A percentile compares a stretch with the other conserved stretches of the same genome.
Evolutionary conservation across 2,113 vertebrate genomes (phyloP).

Genomic region (Semicossyphus pulcher): DNA sequence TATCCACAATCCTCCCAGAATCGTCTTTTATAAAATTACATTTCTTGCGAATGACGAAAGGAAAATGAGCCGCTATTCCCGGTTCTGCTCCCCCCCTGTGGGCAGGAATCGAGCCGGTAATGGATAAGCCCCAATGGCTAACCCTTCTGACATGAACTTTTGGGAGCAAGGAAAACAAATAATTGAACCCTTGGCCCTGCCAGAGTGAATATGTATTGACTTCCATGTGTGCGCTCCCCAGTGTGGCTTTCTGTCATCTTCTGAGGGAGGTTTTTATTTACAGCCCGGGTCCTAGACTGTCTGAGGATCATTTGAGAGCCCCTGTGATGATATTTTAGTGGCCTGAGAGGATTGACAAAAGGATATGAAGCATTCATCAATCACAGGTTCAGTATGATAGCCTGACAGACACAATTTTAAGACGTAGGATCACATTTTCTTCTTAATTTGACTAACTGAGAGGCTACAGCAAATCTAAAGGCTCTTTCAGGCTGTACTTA

Average conservation of each 20-base stretch:
- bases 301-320: conserved; percentile 56
- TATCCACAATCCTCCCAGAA: not conserved
- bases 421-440: not conserved
- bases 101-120: conserved; percentile 80
- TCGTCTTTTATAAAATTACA: not conserved
- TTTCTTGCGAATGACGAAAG: not conserved
- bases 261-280: conserved; percentile 70
- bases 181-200: conserved; percentile 84
- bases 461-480: not conserved
- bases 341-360: conserved; percentile 35
- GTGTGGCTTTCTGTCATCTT: conserved; percentile 69
- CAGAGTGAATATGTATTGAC: conserved; percentile 78
- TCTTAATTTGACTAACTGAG: no score
- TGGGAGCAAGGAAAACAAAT: conserved; percentile 84
- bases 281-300: conserved; percentile 41
- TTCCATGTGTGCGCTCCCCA: conserved; percentile 61
- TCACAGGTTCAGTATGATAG: conserved; percentile 4
- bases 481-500: no score
- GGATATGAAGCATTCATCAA: not conserved
- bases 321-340: conserved; percentile 52
- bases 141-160: conserved; percentile 83
- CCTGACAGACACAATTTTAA: not conserved
- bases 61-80: conserved; percentile 57
- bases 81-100: conserved; percentile 42
- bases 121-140: conserved; percentile 82